Evolutionary conservation across 2,113 vertebrate genomes (phyloP).

Genomic region (Epinephelus lanceolatus): DNA sequence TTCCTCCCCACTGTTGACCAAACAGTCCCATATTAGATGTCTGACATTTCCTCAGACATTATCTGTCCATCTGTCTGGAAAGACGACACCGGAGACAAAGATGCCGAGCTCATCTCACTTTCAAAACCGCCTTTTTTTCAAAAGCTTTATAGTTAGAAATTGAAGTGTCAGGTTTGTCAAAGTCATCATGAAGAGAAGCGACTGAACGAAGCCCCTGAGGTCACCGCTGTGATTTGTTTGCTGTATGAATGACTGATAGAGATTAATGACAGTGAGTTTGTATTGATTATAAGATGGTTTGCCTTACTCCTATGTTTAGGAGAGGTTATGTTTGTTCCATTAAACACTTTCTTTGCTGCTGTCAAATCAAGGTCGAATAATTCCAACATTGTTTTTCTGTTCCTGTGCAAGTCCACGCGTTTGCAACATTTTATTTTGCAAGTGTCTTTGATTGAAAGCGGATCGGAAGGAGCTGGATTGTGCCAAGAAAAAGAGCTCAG

Average conservation of each 20-base stretch:
- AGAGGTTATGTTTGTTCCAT: background rate
- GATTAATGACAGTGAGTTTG: background rate
- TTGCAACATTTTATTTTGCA: constrained; percentile 49
- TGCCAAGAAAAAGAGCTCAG: constrained; percentile 63
- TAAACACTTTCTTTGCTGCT: background rate
- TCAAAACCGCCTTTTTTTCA: background rate
- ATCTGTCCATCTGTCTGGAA: constrained; percentile 72
- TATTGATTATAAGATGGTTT: background rate
- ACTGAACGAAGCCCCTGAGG: background rate
- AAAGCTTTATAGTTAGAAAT: constrained; percentile 28
- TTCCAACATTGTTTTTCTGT: constrained; percentile 40
- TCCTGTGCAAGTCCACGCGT: constrained; percentile 4
- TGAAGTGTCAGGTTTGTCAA: constrained; percentile 14
- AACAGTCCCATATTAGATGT: constrained; percentile 80
- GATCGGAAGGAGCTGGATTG: constrained; percentile 52
- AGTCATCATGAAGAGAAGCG: background rate
- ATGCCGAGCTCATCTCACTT: constrained; percentile 29
- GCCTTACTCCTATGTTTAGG: too few species aligned
- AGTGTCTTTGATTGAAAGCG: constrained; percentile 42
- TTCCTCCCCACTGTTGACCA: constrained; percentile 79
- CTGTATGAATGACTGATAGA: background rate
- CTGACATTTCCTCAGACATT: constrained; percentile 71
- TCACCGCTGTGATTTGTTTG: background rate
- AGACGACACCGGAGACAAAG: constrained; percentile 61
- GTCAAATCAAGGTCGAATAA: constrained; percentile 13